These are phyloP conservation scores for Agrilus biguttatus DNA, from an alignment of 2,888 invertebrate genomes.

Conservation along the genomic window DNA sequence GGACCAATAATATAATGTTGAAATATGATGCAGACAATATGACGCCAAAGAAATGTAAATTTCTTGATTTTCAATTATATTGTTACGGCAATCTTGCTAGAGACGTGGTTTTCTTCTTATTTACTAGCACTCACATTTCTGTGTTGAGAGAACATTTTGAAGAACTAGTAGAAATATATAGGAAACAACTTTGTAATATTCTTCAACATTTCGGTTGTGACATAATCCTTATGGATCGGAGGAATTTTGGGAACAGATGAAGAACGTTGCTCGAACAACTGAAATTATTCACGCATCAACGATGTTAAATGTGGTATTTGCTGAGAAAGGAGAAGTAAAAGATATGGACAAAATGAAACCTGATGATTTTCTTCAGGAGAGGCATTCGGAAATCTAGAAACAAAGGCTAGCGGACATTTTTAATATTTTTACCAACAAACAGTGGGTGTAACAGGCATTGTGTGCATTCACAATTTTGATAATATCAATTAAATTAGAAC, in stretches of 20 bases:
- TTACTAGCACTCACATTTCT: slow-evolving; percentile 30
- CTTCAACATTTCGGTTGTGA: slow-evolving; percentile 21
- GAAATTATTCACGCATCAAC: slow-evolving; percentile 28
- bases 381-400: too few relatives aligned
- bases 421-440: too few relatives aligned
- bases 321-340: slow-evolving; percentile 21
- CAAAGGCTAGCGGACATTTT: too few relatives aligned
- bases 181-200: slow-evolving; percentile 28
- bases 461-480: too few relatives aligned
- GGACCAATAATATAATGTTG: slow-evolving; percentile 45
- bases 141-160: slow-evolving; percentile 29
- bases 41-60: slow-evolving; percentile 20
- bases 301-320: slow-evolving; percentile 30
- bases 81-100: slow-evolving; percentile 33
- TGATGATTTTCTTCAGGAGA: too few relatives aligned
- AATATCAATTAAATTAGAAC: too few relatives aligned
- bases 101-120: slow-evolving; percentile 39
- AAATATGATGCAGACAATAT: slow-evolving; percentile 14
- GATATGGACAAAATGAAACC: slow-evolving; percentile 19
- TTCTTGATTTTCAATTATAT: slow-evolving; percentile 43
- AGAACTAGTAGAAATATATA: slow-evolving; percentile 33
- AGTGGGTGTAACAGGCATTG: too few relatives aligned
- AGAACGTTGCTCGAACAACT: slow-evolving; percentile 18
- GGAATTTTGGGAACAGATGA: slow-evolving; percentile 26
- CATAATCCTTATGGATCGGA: slow-evolving; percentile 22